These are phyloP conservation scores for Harmothoe impar DNA, from an alignment of 2,888 invertebrate species.

Conservation along the genomic window DNA sequence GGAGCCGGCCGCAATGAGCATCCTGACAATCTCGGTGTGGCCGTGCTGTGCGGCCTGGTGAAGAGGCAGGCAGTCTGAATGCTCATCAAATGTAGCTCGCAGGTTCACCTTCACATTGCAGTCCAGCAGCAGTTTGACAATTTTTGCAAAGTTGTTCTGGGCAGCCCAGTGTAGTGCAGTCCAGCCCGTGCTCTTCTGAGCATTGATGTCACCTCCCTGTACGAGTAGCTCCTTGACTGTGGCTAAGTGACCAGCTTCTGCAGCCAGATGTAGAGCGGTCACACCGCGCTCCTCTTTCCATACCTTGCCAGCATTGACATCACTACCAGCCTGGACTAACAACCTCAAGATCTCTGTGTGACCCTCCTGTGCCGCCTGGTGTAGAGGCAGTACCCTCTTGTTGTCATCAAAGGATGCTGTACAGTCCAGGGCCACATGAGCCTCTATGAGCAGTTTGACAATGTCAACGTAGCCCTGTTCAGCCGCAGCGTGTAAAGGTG, in stretches of 20 bases:
- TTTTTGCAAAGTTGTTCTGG: slow-evolving; percentile 68
- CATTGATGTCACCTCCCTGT: slow-evolving; percentile 68
- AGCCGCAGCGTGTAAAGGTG: slow-evolving; percentile 74
- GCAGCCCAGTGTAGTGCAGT: slow-evolving; percentile 71
- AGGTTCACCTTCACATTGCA: slow-evolving; percentile 65
- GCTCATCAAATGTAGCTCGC: slow-evolving; percentile 68
- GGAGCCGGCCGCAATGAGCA: slow-evolving; percentile 67
- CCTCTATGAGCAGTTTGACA: slow-evolving; percentile 66
- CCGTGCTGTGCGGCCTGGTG: slow-evolving; percentile 71
- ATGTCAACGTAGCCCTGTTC: slow-evolving; percentile 68
- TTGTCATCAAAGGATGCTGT: slow-evolving; percentile 69
- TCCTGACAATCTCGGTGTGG: slow-evolving; percentile 66
- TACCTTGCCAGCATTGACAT: slow-evolving; percentile 67
- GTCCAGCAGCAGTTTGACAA: slow-evolving; percentile 65
- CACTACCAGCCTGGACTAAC: slow-evolving; percentile 65
- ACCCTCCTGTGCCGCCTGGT: slow-evolving; percentile 71
- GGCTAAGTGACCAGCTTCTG: slow-evolving; percentile 67
- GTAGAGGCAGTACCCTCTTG: slow-evolving; percentile 67
- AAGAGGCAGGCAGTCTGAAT: slow-evolving; percentile 67
- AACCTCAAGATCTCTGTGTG: slow-evolving; percentile 66
- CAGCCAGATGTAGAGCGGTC: slow-evolving; percentile 70
- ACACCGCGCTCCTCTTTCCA: slow-evolving; percentile 69
- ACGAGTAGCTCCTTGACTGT: slow-evolving; percentile 67
- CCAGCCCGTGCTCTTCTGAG: slow-evolving; percentile 70
- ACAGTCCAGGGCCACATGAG: slow-evolving; percentile 55